phyloP scores from a whole-genome alignment of 2,888 invertebrate genomes.

The Beris morrisii region DNA sequence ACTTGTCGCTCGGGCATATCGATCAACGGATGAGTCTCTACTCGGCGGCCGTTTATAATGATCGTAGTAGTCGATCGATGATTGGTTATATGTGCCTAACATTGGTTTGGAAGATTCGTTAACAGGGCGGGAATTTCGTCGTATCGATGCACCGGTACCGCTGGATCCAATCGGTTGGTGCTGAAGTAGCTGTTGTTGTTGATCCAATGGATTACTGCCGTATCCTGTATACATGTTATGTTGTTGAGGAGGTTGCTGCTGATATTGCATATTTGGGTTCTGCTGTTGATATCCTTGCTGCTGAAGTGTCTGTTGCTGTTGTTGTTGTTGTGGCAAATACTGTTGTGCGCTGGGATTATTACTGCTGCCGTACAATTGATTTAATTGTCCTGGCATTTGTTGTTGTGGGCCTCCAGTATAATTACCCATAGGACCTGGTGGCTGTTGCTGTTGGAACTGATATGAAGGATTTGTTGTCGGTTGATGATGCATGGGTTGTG shows the following conservation, averaged over 20 bases:
- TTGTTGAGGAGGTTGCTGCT: conserved; percentile 44
- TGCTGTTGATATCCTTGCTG: conserved; percentile 40
- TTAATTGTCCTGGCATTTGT: conserved; percentile 7
- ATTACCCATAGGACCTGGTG: conserved; percentile 45
- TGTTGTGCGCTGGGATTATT: conserved; percentile 41
- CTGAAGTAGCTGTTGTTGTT: conserved; percentile 37
- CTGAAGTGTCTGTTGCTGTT: conserved; percentile 43
- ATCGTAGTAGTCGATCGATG: conserved; percentile 88
- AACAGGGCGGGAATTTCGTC: conserved; percentile 60
- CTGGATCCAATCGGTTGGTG: conserved; percentile 42
- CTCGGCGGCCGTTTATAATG: conserved; percentile 92
- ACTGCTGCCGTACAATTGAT: conserved; percentile 42
- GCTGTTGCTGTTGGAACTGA: conserved; percentile 53
- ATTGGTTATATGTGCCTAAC: conserved; percentile 57
- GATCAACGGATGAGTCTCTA: conserved; percentile 82
- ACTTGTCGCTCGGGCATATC: conserved; percentile 72
- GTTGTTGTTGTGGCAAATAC: conserved; percentile 44
- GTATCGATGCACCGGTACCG: conserved; percentile 50
- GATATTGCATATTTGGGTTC: conserved; percentile 11
- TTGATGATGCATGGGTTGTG: conserved; percentile 45
- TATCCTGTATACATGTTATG: conserved; percentile 42
- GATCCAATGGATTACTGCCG: conserved; percentile 30
- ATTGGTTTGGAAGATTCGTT: conserved; percentile 59
- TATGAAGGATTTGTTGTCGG: conserved; percentile 49
- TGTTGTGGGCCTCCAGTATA: conserved; percentile 26